Percentiles rank a stretch among this genome's conserved stretches.
Evolutionary conservation across 2,113 vertebrate genomes (phyloP).

Genomic region (Macheiramphus alcinus): DNA sequence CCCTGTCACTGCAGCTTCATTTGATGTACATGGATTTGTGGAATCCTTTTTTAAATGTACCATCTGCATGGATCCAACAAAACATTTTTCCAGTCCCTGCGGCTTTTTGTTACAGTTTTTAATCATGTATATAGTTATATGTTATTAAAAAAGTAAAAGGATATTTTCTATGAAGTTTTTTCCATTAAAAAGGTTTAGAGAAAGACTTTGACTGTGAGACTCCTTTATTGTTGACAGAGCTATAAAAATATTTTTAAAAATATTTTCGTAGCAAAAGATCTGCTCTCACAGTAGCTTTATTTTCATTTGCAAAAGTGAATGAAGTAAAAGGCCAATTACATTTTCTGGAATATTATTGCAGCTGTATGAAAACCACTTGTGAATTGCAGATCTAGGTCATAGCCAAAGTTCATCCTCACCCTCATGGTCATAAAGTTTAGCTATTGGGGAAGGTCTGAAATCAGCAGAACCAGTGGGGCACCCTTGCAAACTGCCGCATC

Average conservation of each 20-base stretch:
- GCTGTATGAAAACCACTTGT: slow-evolving; percentile 50
- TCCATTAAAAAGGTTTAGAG: slow-evolving; percentile 76
- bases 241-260: neutral
- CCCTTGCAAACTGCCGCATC: neutral
- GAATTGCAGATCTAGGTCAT: slow-evolving; percentile 42
- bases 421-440: slow-evolving; percentile 21
- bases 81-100: slow-evolving; percentile 57
- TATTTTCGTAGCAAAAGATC: slow-evolving; percentile 48
- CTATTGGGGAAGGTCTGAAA: slow-evolving; percentile 16
- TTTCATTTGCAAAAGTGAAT: slow-evolving; percentile 60
- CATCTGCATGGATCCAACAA: slow-evolving; percentile 40
- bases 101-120: slow-evolving; percentile 74
- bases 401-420: slow-evolving; percentile 29
- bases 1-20: neutral
- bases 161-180: slow-evolving; percentile 75
- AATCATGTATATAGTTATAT: slow-evolving; percentile 84
- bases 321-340: slow-evolving; percentile 35
- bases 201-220: slow-evolving; percentile 55
- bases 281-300: slow-evolving; percentile 56
- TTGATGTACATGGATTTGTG: slow-evolving; percentile 32
- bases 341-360: slow-evolving; percentile 51
- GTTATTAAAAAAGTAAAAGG: slow-evolving; percentile 80
- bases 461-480: neutral
- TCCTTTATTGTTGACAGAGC: slow-evolving; percentile 50
- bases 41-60: slow-evolving; percentile 33